Base-by-base conservation (phyloP, 2,113 vertebrate species). In the Poeciliopsis retropinna region DNA sequence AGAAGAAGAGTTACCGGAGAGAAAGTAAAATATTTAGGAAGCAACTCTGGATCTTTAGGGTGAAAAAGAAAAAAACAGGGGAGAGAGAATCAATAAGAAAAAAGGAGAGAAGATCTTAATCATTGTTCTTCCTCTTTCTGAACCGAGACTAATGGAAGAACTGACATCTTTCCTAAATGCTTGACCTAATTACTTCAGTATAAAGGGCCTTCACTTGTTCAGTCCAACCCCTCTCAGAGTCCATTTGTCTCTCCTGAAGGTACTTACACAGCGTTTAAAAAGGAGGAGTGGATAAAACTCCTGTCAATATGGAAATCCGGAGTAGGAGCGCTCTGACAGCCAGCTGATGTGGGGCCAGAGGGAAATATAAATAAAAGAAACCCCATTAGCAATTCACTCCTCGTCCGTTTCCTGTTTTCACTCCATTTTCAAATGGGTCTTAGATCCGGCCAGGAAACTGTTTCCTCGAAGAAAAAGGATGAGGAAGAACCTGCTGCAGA, bases 381-480 rank as follows among this genome's bases (percentile, higher is more conserved):
- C 64, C 81, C 85, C 62, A 81, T 87, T 77, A 84, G 76, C 78
- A 79, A 89, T 81, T 87, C 86, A 85, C 80, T 84, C 85, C 68
- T 81, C 79, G n/a, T 80, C 79, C 11, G 83, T 44, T 89, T 93
- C 87, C 79, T 88, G 77, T 90, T 85, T 84, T 69, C 82, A 72
- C 84, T 78, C 89, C 74, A 81, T 80, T 80, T 92, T 90, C 82
- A 92, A 93, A 60, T 90, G 64, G 91, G 91, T 91, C 91, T 91
- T 67, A 70, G 75, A 90, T 87, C 72, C 76, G 88, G 79, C 80
- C 79, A 70, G 75, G 78, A 73, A 85, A 87, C 66, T 62, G 72
- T 67, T 78, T 80, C 76, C 83, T 67, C 60, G 83, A 90, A 79
- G 80, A 64, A 51, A 70, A 31, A 72, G 64, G 51, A 70, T 47